phyloP scores from a whole-genome alignment of 2,797 vertebrate species.

The Psittacula derbiana region DNA sequence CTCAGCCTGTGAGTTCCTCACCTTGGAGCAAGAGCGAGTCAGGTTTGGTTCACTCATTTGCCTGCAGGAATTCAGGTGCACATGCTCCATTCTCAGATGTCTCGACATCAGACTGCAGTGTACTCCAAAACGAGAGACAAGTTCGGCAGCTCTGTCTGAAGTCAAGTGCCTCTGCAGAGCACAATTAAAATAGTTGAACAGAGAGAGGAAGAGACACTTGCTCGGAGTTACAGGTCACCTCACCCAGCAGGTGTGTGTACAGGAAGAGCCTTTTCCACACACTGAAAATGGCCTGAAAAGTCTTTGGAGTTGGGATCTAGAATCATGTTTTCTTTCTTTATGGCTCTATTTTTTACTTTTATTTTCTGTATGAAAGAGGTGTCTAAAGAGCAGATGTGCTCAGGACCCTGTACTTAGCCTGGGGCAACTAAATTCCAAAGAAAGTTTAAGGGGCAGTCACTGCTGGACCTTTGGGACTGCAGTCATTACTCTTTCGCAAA shows the following conservation, averaged over 20 bases:
- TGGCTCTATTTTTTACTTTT: not conserved
- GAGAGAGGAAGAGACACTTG: not conserved
- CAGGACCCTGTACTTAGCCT: not conserved
- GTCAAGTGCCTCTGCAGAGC: not conserved
- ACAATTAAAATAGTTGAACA: not conserved
- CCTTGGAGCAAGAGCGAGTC: not conserved
- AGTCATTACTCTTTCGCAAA: not conserved
- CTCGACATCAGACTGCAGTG: not conserved
- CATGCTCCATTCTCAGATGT: not conserved
- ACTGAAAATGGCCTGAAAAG: not conserved
- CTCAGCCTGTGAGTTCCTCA: not conserved
- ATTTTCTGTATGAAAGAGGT: not conserved
- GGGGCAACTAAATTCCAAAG: not conserved
- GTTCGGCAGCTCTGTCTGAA: not conserved
- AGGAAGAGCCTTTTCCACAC: not conserved
- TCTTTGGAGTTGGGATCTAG: not conserved
- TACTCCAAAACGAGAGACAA: not conserved
- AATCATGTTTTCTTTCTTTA: not conserved
- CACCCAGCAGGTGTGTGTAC: not conserved
- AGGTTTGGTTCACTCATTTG: not conserved
- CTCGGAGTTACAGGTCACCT: accelerated
- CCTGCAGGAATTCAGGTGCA: not conserved
- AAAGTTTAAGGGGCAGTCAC: not conserved
- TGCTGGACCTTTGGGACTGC: not conserved
- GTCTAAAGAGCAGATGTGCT: not conserved